Evolutionary conservation across 2,888 invertebrate genomes (phyloP).

Genomic region (Nebria brevicollis): DNA sequence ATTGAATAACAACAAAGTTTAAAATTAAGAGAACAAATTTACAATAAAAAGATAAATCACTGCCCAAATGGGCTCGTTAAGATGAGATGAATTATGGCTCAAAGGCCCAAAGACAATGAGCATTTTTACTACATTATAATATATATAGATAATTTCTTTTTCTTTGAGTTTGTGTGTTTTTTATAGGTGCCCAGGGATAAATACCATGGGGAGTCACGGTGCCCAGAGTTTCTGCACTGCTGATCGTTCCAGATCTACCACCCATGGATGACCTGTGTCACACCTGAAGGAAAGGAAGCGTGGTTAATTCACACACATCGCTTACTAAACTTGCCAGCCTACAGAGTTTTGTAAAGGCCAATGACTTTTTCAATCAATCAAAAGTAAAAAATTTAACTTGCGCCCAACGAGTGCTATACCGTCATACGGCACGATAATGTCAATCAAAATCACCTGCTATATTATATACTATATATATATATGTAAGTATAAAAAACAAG

Average conservation of each 20-base stretch:
- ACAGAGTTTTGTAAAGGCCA: constrained; percentile 54
- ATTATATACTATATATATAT: background rate
- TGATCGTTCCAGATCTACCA: constrained; percentile 50
- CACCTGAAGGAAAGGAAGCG: constrained; percentile 69
- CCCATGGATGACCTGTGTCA: constrained; percentile 57
- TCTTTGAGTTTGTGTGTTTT: constrained; percentile 37
- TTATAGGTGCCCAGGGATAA: constrained; percentile 65
- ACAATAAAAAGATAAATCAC: constrained; percentile 37
- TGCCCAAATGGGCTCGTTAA: constrained; percentile 43
- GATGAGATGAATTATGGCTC: constrained; percentile 47
- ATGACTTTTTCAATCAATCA: constrained; percentile 26
- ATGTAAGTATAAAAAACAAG: background rate
- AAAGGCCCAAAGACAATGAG: constrained; percentile 46
- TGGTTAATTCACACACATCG: constrained; percentile 63
- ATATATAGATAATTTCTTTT: background rate
- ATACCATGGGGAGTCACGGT: constrained; percentile 65
- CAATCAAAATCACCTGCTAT: constrained; percentile 30
- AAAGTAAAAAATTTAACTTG: constrained; percentile 41
- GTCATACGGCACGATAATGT: constrained; percentile 43
- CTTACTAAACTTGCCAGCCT: constrained; percentile 63
- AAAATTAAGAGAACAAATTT: constrained; percentile 46
- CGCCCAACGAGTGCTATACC: constrained; percentile 36
- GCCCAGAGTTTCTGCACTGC: constrained; percentile 47
- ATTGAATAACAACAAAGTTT: constrained; percentile 51
- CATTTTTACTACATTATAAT: constrained; percentile 34